These are phyloP conservation scores for Tholera decimalis DNA, from an alignment of 2,888 invertebrate species.

Conservation along the genomic window DNA sequence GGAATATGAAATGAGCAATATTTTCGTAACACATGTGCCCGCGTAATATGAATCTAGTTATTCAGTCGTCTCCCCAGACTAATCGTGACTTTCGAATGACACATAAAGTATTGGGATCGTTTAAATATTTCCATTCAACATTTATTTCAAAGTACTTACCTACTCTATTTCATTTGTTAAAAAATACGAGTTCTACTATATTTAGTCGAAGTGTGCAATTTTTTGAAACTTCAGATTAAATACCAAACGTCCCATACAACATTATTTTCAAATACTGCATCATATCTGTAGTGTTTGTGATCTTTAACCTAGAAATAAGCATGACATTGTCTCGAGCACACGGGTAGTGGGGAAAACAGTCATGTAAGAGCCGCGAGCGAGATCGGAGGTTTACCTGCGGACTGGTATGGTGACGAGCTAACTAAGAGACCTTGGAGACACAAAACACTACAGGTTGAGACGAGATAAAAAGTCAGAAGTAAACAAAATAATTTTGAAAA, in stretches of 20 bases:
- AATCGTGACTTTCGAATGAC: slow-evolving; percentile 40
- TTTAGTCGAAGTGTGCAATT: neutral
- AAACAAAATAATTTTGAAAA: too few relatives aligned
- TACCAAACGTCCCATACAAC: neutral
- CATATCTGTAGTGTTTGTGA: too few relatives aligned
- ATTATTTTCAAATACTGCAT: too few relatives aligned
- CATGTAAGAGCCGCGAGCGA: too few relatives aligned
- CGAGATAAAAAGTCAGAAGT: too few relatives aligned
- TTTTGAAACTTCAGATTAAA: neutral
- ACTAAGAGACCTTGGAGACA: too few relatives aligned
- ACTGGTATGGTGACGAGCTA: too few relatives aligned
- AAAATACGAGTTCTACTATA: slow-evolving; percentile 14
- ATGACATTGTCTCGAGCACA: too few relatives aligned
- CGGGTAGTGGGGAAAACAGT: too few relatives aligned
- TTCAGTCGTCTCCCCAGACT: slow-evolving; percentile 33
- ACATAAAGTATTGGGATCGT: slow-evolving; percentile 31
- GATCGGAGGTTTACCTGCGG: too few relatives aligned
- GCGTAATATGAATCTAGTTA: slow-evolving; percentile 15
- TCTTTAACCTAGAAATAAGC: too few relatives aligned
- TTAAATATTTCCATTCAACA: slow-evolving; percentile 28
- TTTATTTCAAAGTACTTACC: slow-evolving; percentile 27
- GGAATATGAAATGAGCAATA: slow-evolving; percentile 45
- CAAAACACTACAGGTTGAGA: too few relatives aligned
- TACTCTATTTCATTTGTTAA: neutral
- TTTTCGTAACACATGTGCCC: slow-evolving; percentile 11